phyloP scores from a whole-genome alignment of 2,888 invertebrate genomes.

The Agrilus biguttatus region DNA sequence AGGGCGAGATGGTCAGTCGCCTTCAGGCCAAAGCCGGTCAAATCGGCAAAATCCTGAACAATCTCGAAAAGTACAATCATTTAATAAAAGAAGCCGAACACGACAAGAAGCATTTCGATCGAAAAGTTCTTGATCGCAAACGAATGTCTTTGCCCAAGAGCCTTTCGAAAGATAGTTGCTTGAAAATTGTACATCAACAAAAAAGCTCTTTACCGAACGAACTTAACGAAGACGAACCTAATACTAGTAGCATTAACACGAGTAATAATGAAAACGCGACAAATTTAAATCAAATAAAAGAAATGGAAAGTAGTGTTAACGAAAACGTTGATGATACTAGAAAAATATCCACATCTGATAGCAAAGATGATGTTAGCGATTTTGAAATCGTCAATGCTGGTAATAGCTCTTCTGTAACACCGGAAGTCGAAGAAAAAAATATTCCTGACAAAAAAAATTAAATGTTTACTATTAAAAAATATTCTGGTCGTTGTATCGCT shows the following conservation, averaged over 20 bases:
- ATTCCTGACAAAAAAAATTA: too few species aligned
- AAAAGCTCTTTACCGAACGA: too few species aligned
- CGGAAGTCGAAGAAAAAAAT: too few species aligned
- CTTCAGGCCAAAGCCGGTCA: constrained; percentile 91
- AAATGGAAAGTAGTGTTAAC: not conserved
- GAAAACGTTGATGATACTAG: not conserved
- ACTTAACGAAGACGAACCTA: too few species aligned
- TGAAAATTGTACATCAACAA: too few species aligned
- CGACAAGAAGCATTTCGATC: constrained; percentile 17
- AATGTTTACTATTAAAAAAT: too few species aligned
- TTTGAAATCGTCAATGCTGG: constrained; percentile 4
- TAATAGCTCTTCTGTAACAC: too few species aligned
- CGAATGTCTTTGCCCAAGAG: not conserved
- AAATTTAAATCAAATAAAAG: too few species aligned
- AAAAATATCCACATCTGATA: not conserved
- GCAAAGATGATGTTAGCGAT: constrained; percentile 3
- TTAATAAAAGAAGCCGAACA: constrained; percentile 40
- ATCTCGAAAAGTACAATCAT: constrained; percentile 76
- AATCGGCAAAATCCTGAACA: constrained; percentile 84
- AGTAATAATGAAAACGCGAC: too few species aligned
- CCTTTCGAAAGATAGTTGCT: too few species aligned
- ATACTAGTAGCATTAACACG: too few species aligned
- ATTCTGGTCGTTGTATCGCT: too few species aligned
- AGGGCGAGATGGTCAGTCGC: constrained; percentile 88
- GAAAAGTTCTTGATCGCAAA: constrained; percentile 5